These are phyloP conservation scores for Neolamprologus tretocephalus DNA, from an alignment of 2,113 vertebrate genomes.

Conservation along the genomic window DNA sequence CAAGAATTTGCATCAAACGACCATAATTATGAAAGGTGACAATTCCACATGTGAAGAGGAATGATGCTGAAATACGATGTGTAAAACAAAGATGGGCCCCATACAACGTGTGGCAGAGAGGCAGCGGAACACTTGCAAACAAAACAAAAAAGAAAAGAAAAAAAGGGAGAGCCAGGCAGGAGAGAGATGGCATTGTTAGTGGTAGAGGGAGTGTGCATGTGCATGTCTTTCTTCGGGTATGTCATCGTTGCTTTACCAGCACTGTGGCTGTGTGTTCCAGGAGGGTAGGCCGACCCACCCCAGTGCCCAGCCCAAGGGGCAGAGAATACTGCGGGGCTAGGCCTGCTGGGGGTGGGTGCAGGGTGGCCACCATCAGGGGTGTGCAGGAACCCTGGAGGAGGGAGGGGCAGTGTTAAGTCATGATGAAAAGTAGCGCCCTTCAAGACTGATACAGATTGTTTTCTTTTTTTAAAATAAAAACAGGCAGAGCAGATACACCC, in stretches of 20 bases:
- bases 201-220: constrained; percentile 8
- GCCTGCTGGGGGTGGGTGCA: constrained; percentile 96
- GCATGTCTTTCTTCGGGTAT: constrained; percentile 8
- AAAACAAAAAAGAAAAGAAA: neutral
- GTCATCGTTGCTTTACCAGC: constrained; percentile 84
- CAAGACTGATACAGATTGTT: neutral
- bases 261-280: constrained; percentile 99
- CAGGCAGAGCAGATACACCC: neutral
- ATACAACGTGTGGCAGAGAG: neutral
- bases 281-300: constrained; percentile 92
- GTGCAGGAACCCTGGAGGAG: constrained; percentile 97
- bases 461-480: neutral
- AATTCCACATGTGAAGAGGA: neutral
- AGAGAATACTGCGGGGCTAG: constrained; percentile 97
- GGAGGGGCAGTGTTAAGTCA: constrained; percentile 48
- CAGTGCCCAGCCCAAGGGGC: constrained; percentile 91
- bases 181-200: constrained; percentile 46
- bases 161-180: neutral
- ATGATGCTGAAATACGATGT: neutral
- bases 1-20: neutral
- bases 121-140: neutral
- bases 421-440: constrained; percentile 2
- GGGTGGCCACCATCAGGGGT: constrained; percentile 99
- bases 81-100: neutral
- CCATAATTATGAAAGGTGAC: neutral